These are phyloP conservation scores for Scaptomyza hsui DNA, from an alignment of 1,140 invertebrate genomes.

Conservation along the genomic window DNA sequence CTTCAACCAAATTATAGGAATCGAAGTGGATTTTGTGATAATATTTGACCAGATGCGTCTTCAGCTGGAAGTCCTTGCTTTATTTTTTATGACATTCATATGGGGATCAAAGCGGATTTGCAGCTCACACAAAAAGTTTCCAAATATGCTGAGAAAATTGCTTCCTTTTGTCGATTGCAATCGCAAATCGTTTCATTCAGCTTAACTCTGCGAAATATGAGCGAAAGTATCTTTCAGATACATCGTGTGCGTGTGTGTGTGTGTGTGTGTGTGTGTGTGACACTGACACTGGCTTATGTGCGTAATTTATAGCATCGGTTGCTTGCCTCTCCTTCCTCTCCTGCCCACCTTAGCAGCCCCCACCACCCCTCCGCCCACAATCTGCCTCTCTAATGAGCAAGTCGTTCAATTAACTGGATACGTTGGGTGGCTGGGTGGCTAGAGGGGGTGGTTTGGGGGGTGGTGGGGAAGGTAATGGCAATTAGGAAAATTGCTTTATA, in stretches of 20 bases:
- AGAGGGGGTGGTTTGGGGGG: neutral
- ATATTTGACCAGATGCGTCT: constrained; percentile 81
- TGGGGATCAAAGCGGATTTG: constrained; percentile 80
- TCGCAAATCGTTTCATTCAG: constrained; percentile 34
- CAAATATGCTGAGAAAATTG: constrained; percentile 57
- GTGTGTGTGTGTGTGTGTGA: neutral
- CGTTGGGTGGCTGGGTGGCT: neutral
- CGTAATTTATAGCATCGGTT: constrained; percentile 64
- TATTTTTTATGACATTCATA: constrained; percentile 80
- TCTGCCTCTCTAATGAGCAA: constrained; percentile 64
- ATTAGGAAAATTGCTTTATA: constrained; percentile 80
- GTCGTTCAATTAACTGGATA: constrained; percentile 59
- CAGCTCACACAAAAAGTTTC: constrained; percentile 25
- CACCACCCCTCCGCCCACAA: neutral
- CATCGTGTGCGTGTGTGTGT: constrained; percentile 2
- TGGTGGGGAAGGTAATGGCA: constrained; percentile 52
- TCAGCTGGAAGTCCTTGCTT: constrained; percentile 37
- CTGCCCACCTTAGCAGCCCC: constrained; percentile 9
- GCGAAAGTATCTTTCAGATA: constrained; percentile 71
- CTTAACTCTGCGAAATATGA: constrained; percentile 70
- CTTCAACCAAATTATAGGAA: constrained; percentile 74
- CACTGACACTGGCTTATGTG: constrained; percentile 53
- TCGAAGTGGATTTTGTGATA: constrained; percentile 73
- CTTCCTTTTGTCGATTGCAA: constrained; percentile 26
- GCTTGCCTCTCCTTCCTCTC: neutral